Evolutionary conservation across 1,140 invertebrate genomes (phyloP).

Genomic region (Panulirus ornatus): DNA sequence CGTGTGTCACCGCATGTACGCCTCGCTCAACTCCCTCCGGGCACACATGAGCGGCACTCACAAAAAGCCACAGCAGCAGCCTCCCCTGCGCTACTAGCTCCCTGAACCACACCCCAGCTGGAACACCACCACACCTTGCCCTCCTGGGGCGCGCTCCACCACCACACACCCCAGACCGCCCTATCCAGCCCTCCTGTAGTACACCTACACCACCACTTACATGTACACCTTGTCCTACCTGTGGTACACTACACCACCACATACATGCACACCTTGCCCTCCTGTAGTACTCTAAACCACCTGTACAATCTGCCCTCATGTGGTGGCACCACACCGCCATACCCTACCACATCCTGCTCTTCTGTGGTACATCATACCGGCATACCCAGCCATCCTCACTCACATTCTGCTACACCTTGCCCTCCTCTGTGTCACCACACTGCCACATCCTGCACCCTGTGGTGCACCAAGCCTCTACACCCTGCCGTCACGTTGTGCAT

Average conservation of each 20-base stretch:
- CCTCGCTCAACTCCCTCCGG: constrained; percentile 90
- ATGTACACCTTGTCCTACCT: not conserved
- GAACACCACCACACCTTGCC: not conserved
- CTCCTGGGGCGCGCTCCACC: not conserved
- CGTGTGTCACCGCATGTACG: constrained; percentile 92
- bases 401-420: not conserved
- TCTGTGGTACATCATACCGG: not conserved
- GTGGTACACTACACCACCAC: not conserved
- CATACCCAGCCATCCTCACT: not conserved
- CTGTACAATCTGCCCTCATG: not conserved
- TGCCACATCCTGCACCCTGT: no score
- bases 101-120: not conserved
- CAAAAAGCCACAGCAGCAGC: constrained; percentile 82
- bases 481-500: no score
- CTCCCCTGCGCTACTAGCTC: not conserved
- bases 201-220: not conserved
- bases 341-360: not conserved
- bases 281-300: not conserved
- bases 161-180: not conserved
- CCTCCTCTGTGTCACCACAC: not conserved
- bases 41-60: constrained; percentile 95
- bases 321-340: not conserved
- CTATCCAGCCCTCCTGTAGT: not conserved
- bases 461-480: no score
- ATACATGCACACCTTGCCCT: not conserved